A percentile compares a stretch with the other conserved stretches of the same genome.
Evolutionary conservation across 2,888 invertebrate species (phyloP).

Genomic region (Coleophora deauratella): DNA sequence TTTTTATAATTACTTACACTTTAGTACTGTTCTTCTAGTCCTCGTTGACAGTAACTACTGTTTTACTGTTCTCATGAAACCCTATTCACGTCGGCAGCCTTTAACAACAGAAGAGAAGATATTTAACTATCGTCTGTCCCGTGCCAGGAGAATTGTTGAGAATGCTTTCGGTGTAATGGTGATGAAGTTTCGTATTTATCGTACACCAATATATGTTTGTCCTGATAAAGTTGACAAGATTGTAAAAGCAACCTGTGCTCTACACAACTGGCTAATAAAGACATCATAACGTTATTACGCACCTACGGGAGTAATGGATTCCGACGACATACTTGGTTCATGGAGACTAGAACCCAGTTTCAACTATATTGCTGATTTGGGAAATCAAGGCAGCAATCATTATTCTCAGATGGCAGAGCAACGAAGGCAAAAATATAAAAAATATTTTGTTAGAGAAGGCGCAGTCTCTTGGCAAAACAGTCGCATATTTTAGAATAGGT

Average conservation of each 20-base stretch:
- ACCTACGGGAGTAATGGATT: conserved; percentile 1
- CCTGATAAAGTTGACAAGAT: no score
- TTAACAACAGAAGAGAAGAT: no score
- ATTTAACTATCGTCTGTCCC: no score
- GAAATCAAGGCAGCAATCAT: conserved; percentile 1
- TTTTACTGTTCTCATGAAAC: no score
- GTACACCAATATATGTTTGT: no score
- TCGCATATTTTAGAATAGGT: conserved; percentile 2
- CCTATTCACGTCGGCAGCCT: no score
- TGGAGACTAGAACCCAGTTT: conserved; percentile 5
- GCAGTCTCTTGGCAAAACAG: conserved; percentile 4
- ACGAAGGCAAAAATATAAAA: conserved; percentile 2
- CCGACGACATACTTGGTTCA: conserved; percentile 1
- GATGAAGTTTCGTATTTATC: no score
- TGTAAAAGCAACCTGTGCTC: not conserved
- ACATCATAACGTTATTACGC: not conserved
- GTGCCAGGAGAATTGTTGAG: no score
- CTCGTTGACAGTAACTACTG: conserved; percentile 1
- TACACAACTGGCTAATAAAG: not conserved
- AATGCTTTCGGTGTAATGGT: no score
- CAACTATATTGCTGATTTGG: conserved; percentile 2
- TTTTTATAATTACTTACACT: not conserved
- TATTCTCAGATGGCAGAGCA: conserved; percentile 2
- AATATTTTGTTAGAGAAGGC: conserved; percentile 4
- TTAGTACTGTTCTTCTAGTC: not conserved